Evolutionary conservation across 2,797 vertebrate species (phyloP).

Genomic region (Sylvia borin): DNA sequence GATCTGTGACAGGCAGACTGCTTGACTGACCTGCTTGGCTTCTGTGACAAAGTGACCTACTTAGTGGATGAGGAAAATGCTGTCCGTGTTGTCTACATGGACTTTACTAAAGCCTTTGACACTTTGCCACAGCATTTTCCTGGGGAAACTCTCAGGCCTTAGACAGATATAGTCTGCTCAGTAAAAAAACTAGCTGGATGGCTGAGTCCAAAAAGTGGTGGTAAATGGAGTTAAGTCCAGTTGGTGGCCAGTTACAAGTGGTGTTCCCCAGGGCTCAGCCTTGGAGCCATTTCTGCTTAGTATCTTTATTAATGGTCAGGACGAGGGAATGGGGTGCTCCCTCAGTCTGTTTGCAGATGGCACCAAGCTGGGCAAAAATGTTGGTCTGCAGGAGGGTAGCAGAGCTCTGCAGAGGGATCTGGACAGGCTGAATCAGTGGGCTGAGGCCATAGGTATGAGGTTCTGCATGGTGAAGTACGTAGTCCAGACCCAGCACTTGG

Average conservation of each 20-base stretch:
- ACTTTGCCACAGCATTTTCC: background rate
- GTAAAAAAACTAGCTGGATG: background rate
- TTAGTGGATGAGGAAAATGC: background rate
- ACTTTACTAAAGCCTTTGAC: background rate
- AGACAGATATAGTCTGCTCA: background rate
- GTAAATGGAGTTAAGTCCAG: background rate
- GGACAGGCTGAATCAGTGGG: background rate
- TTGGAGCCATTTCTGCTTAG: background rate
- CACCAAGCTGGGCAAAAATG: background rate
- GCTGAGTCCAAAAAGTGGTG: background rate
- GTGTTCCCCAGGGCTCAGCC: background rate
- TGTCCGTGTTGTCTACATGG: background rate
- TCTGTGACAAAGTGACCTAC: background rate
- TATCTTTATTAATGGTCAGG: accelerated
- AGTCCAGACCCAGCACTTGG: background rate
- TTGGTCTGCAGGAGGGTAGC: background rate
- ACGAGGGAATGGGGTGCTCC: accelerated
- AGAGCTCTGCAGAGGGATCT: background rate
- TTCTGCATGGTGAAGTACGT: accelerated
- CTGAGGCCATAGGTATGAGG: background rate
- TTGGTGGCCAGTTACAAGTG: background rate
- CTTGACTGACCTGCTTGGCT: background rate
- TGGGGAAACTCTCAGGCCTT: background rate
- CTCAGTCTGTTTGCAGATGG: background rate
- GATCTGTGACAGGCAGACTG: background rate